Conservation (phyloP, 2,888 invertebrate species). For the Chaitophorus viminalis region DNA sequence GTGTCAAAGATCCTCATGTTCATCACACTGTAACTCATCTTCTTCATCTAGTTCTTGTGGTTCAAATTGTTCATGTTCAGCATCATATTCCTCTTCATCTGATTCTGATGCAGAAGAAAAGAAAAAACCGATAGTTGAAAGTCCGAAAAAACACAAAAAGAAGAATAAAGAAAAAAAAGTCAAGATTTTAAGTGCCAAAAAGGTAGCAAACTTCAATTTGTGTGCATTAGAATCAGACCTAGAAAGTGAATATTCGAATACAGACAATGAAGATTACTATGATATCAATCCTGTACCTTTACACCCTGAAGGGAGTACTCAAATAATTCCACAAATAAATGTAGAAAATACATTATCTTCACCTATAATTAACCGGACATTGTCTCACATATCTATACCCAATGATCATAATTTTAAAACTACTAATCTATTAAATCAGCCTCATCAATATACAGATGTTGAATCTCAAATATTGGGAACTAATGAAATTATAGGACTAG, state of each 20-base stretch:
- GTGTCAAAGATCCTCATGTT: slow-evolving; percentile 51
- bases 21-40: slow-evolving; percentile 56
- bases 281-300: slow-evolving; percentile 57
- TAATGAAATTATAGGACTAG: not conserved
- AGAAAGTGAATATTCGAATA: slow-evolving; percentile 54
- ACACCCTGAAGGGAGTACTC: slow-evolving; percentile 38
- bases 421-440: not conserved
- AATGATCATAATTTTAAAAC: slow-evolving; percentile 9
- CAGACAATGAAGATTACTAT: slow-evolving; percentile 58
- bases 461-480: slow-evolving; percentile 32
- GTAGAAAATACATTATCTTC: slow-evolving; percentile 4
- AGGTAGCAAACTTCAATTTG: slow-evolving; percentile 51
- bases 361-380: not conserved
- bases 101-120: slow-evolving; percentile 51
- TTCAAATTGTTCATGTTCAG: slow-evolving; percentile 57
- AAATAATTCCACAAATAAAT: not conserved
- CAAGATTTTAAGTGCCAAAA: slow-evolving; percentile 55
- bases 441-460: slow-evolving; percentile 12
- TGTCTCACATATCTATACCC: not conserved
- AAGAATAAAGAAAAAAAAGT: slow-evolving; percentile 58
- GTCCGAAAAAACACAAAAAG: slow-evolving; percentile 56
- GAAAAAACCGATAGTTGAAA: slow-evolving; percentile 41
- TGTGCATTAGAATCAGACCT: slow-evolving; percentile 56
- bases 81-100: slow-evolving; percentile 48
- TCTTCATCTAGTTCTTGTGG: slow-evolving; percentile 57